Conservation (phyloP, 2,888 invertebrate species). For the Nomada fabriciana region DNA sequence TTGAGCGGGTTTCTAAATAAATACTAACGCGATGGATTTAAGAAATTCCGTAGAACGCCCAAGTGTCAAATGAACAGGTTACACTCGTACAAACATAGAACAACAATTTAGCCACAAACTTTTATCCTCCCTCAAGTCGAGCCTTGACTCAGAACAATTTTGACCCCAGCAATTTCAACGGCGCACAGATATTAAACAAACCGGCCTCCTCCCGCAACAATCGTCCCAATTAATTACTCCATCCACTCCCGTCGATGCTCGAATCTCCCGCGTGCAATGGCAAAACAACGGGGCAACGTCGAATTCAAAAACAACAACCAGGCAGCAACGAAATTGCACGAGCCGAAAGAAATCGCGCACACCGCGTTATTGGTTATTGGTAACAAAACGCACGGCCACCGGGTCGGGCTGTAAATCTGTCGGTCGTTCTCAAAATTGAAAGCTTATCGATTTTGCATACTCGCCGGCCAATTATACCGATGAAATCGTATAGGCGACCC, state of each 20-base stretch:
- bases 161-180: no score
- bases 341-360: neutral
- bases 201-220: neutral
- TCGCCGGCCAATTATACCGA: constrained; percentile 59
- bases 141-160: no score
- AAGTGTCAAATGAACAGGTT: no score
- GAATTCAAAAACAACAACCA: neutral
- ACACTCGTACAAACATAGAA: no score
- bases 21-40: no score
- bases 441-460: constrained; percentile 69
- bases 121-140: no score
- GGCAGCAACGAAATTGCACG: neutral
- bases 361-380: constrained; percentile 45
- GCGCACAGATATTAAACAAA: neutral
- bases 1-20: no score
- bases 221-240: neutral
- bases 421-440: constrained; percentile 68
- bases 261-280: neutral
- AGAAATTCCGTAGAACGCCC: no score
- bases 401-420: constrained; percentile 61
- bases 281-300: neutral
- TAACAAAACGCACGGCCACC: constrained; percentile 46
- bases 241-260: neutral
- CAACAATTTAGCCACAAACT: no score
- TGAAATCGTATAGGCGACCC: constrained; percentile 49